Base-by-base conservation (phyloP, 2,888 invertebrate genomes). In the Macrophya annulata region DNA sequence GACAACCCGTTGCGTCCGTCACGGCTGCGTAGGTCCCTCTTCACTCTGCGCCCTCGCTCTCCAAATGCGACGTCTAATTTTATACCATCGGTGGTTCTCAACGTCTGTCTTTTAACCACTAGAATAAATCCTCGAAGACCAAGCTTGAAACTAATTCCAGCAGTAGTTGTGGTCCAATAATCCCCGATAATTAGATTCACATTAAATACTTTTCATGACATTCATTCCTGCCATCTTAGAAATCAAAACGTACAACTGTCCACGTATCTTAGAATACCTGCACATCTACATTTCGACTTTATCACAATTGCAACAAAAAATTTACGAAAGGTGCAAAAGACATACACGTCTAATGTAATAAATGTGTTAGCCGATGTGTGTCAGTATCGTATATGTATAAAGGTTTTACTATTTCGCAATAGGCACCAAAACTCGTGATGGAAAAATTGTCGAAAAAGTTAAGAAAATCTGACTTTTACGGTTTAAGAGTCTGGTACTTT, bases 31-130 rank as follows among this genome's bases (percentile, higher is more conserved):
- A 83, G 37, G 83, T 62, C 48, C 48, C 83, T 68, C 83, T 83
- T 68, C 68, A 55, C 71, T 83, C 83, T 71, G 37, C 68, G 83
- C 21, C 83, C 48, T 68, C 48, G 83, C 83, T 83, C 83, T 68
- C 83, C 83, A 71, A 83, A 83, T 71, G 83, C 83, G 83, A 83
- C 83, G 83, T 65, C 83, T 83, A 83, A 83, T 83, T 83, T 83
- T 83, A 68, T 81, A 81, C 45, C 65, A 68, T 45, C 83, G 48
- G 48, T 68, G 83, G 83, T 83, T 83, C 83, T 83, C 83, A 83
- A 83, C 83, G 83, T 71, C 83, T 40, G 59, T 59, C 62, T 62
- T 51, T 62, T 2, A 25, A 25, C 43, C 59, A 62, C 62, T 62
- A 43, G 81, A 62, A 81, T 81, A 81, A 81, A 81, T 81, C 79